Evolutionary conservation across 2,797 vertebrate genomes (phyloP), one percentile per base, ranked within the genome.

Genomic region (Sparidentex hasta): DNA sequence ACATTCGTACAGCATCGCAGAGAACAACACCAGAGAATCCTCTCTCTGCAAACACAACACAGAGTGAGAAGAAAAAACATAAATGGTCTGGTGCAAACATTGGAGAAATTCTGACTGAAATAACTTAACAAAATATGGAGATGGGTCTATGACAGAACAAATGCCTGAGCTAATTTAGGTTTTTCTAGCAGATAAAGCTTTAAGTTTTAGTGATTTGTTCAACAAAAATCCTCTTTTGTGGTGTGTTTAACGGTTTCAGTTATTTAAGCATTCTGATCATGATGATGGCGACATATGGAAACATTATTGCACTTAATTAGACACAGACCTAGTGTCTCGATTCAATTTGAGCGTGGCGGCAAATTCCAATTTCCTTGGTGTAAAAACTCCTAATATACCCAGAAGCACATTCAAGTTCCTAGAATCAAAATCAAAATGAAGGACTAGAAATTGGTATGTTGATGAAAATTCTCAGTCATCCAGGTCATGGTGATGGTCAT

Each of bases 1-100:
- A 25, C 98, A 99, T 76, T 99, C 98, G 0, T 98, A 99, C 2
- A 99, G 95, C 84, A 99, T 97, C 0, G 98, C 97, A 8, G 98
- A 98, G 92, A 98, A 97, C 62, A 99, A 94, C 67, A 96, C 94
- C 81, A 97, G 92, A 6, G 96, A 96, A 65, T 98, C 97, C 75
- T 96, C 96, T 94, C 96, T 97, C 94, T 93, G 89, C 18, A 54
- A 72, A 75, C 12, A 73, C 41, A 73, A 55, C 21, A 70, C 27
- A 29, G 11, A 65, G 41, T 51, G 6, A 52, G 11, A 23, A 25
- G 29, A 23, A 51, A 23, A 44, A n/a, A 48, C 48, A 54, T 33
- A 52, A 14, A 67, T 27, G 29, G 27, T 3, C 33, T 47, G n/a
- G 20, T 63, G 48, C 16, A 71, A 4, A 25, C 5, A 59, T 54